Evolutionary conservation across 2,113 vertebrate species (phyloP), one percentile per base, ranked within the genome.

Genomic region (Tyrannus savana): DNA sequence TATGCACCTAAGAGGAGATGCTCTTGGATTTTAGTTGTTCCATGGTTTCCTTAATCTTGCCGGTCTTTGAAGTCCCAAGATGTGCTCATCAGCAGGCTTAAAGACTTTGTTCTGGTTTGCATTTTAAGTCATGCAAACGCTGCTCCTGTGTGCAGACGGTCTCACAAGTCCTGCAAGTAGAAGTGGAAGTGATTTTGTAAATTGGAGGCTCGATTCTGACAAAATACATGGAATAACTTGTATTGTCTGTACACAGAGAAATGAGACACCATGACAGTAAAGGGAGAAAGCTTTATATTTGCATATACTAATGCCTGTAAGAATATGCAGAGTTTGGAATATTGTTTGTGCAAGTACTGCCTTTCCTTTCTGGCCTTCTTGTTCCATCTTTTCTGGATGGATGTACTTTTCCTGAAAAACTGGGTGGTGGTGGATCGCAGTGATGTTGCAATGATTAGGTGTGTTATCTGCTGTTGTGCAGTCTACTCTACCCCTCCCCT

Each of bases 321-420:
- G 55, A 84, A 37, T 47, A 39, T 28, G 14, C 52, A 15, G 24
- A 84, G 44, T 63, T 55, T 41, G 60, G 24, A 64, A 59, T 55
- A 41, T 41, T 75, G n/a, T 44, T 84, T 56, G 53, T 3, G 2
- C 25, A 76, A 74, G 72, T 31, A 6, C 11, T 74, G 3, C 44
- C 24, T 89, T 50, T 91, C 35, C 42, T 85, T 76, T 59, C 55
- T 30, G n/a, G 23, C 41, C 22, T 10, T 82, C 53, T 30, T 77
- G 41, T 85, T 89, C 73, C 42, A 8, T 73, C 35, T 96, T 71
- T 84, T 68, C 64, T 90, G 90, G n/a, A 71, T 68, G 69, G 56
- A 60, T 92, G 14, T 22, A 81, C 68, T 90, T 93, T 94, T 94
- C 87, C 79, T 88, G 95, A 94, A 93, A 90, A 92, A 90, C 92